phyloP scores from a whole-genome alignment of 2,888 invertebrate species.

The Euclidia mi region DNA sequence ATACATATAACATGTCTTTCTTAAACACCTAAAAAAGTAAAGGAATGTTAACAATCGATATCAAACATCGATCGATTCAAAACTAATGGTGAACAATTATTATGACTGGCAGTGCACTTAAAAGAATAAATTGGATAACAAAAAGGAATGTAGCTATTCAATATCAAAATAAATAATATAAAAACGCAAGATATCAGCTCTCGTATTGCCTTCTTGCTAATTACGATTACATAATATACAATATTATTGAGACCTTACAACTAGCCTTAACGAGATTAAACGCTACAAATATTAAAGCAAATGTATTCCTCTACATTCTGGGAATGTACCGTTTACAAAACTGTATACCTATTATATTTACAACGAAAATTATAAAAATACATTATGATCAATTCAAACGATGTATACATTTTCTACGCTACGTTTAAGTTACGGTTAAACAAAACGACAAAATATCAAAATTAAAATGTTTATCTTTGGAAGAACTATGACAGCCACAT shows the following conservation, averaged over 20 bases:
- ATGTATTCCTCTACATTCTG: conserved; percentile 78
- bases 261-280: conserved; percentile 57
- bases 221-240: conserved; percentile 61
- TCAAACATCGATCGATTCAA: no score
- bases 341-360: conserved; percentile 68
- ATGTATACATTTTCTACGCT: conserved; percentile 49
- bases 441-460: conserved; percentile 38
- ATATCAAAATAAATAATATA: conserved; percentile 63
- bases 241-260: conserved; percentile 59
- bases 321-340: conserved; percentile 76
- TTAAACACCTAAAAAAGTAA: conserved; percentile 6
- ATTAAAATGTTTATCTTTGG: conserved; percentile 52
- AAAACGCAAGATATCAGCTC: conserved; percentile 61
- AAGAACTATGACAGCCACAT: conserved; percentile 53
- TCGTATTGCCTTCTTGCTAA: conserved; percentile 57
- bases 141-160: conserved; percentile 48
- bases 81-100: conserved; percentile 19
- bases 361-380: conserved; percentile 79
- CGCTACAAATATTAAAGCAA: conserved; percentile 80
- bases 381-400: conserved; percentile 53
- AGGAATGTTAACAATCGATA: conserved; percentile 36
- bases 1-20: conserved; percentile 13
- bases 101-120: background rate
- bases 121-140: conserved; percentile 26
- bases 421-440: conserved; percentile 52